Evolutionary conservation across 2,888 invertebrate genomes (phyloP).

Genomic region (Amiota minor): DNA sequence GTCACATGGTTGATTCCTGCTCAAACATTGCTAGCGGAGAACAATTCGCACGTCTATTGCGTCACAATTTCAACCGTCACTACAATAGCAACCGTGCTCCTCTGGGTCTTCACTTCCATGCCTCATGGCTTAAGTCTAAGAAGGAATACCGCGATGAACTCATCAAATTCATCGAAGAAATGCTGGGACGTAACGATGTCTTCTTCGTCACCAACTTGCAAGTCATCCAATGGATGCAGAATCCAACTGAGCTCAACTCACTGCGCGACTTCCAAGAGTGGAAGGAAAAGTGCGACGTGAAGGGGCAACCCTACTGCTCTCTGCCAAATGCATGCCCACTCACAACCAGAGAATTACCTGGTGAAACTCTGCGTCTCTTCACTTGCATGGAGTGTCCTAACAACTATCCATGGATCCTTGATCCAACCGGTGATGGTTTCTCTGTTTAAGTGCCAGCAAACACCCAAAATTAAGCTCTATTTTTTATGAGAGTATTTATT

Average conservation of each 20-base stretch:
- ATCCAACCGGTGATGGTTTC: conserved; percentile 95
- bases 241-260: conserved; percentile 89
- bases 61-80: conserved; percentile 96
- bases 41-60: conserved; percentile 89
- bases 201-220: conserved; percentile 93
- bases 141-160: conserved; percentile 93
- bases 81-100: conserved; percentile 95
- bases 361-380: conserved; percentile 92
- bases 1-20: conserved; percentile 95
- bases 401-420: conserved; percentile 95
- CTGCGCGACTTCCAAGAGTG: conserved; percentile 94
- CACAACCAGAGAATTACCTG: conserved; percentile 91
- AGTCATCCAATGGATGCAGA: conserved; percentile 97
- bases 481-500: conserved; percentile 31
- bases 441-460: conserved; percentile 77
- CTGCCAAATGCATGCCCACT: conserved; percentile 92
- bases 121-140: conserved; percentile 95
- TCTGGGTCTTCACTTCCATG: conserved; percentile 93
- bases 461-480: conserved; percentile 39
- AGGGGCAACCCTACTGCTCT: conserved; percentile 94
- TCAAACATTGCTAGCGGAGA: conserved; percentile 93
- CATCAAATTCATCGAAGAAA: conserved; percentile 94
- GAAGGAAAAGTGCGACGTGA: conserved; percentile 96
- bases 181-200: conserved; percentile 90
- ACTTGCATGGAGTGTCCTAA: conserved; percentile 97